Base-by-base conservation (phyloP, 2,113 vertebrate species). In the Amia ocellicauda region DNA sequence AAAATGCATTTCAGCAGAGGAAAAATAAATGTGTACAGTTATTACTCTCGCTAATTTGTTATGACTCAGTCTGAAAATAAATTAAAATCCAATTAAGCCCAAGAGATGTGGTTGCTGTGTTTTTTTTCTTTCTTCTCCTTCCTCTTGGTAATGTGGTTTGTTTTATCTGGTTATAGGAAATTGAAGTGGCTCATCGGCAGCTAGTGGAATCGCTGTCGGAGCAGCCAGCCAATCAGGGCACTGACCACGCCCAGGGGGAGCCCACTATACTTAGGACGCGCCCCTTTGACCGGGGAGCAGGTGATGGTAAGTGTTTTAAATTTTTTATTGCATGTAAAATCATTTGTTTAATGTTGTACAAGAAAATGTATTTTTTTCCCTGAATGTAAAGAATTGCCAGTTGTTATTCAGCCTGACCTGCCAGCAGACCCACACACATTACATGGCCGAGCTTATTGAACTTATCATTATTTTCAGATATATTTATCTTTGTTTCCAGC, bases 101-200 rank as follows among this genome's bases (percentile, higher is more conserved):
- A 16, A 23, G 28, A 3, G 4, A n/a, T 1, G 7, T 4, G 5
- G 45, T 28, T 62, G 26, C 7, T 10, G 24, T 29, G 22, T 14
- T 51, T 22, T 41, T 36, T 28, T 22, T 59, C 26, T 27, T 7
- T 43, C 3, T 16, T 20, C 4, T 1, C 13, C 29, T 3, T 4
- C 56, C n/a, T n/a, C n/a, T n/a, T n/a, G n/a, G n/a, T n/a, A n/a
- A n/a, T n/a, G n/a, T n/a, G n/a, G n/a, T n/a, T n/a, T n/a, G n/a
- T 27, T 28, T 14, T 26, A 10, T 14, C 23, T 36, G 9, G 4
- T 11, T 23, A 8, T 74, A 90, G 88, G 85, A 89, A 27, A 84
- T 90, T 1, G 87, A 90, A 72, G 67, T 49, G 1, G 80, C 78
- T 23, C 87, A 90, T 57, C 70, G 78, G 51, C 72, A 77, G 64